phyloP scores from a whole-genome alignment of 2,888 invertebrate species.

The Tetragonula carbonaria region DNA sequence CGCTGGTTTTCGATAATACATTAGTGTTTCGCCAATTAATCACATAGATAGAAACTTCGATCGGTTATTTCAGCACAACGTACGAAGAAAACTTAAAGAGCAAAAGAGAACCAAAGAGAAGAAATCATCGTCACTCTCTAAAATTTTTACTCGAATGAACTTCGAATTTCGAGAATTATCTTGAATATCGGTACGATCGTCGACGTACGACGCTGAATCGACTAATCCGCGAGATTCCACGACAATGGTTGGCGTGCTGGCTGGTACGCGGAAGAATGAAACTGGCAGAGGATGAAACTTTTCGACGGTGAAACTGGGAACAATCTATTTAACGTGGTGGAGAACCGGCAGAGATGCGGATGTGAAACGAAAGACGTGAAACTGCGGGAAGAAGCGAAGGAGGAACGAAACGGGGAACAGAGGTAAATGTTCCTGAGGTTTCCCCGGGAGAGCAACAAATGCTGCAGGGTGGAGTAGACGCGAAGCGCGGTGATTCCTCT shows the following conservation, averaged over 20 bases:
- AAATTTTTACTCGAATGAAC: no score
- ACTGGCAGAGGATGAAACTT: conserved; percentile 27
- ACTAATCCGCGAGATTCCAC: conserved; percentile 3
- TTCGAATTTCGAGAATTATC: no score
- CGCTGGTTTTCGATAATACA: no score
- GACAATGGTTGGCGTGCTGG: not conserved
- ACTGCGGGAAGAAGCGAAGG: conserved; percentile 28
- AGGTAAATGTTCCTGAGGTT: conserved; percentile 73
- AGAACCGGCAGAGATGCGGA: conserved; percentile 25
- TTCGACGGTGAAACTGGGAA: conserved; percentile 23
- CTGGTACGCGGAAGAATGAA: not conserved
- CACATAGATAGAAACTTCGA: no score
- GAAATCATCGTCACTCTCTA: no score
- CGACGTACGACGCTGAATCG: conserved; percentile 4
- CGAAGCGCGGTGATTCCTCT: conserved; percentile 74
- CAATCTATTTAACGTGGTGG: conserved; percentile 47
- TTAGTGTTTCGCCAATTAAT: no score
- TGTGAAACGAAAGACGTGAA: conserved; percentile 37
- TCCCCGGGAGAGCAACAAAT: conserved; percentile 73
- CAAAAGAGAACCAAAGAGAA: no score
- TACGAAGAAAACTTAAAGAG: no score
- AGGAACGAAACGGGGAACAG: conserved; percentile 45
- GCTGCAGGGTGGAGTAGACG: conserved; percentile 69
- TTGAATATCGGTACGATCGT: no score
- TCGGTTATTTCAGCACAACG: no score